Evolutionary conservation across 2,113 vertebrate species (phyloP).

Genomic region (Cyanoramphus novaezelandiae): DNA sequence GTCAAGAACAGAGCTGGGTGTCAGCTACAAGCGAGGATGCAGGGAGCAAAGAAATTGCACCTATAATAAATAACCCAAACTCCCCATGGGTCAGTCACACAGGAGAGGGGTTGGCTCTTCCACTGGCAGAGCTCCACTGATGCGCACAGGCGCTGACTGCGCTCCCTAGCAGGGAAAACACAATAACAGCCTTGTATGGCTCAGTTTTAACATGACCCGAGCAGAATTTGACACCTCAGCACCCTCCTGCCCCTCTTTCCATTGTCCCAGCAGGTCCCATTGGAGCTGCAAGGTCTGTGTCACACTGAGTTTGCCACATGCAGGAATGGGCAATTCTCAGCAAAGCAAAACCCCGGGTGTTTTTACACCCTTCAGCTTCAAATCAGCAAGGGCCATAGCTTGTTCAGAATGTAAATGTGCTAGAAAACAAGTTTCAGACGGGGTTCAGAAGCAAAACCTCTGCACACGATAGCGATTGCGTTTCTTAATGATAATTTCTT

Average conservation of each 20-base stretch:
- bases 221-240: neutral
- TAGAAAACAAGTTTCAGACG: neutral
- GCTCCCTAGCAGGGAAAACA: neutral
- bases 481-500: slow-evolving; percentile 40
- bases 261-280: rapidly evolving
- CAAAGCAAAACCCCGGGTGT: neutral
- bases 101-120: neutral
- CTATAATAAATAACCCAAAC: neutral
- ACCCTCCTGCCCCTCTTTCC: neutral
- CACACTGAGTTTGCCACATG: rapidly evolving
- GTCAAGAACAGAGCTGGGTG: neutral
- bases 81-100: rapidly evolving
- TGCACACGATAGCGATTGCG: neutral
- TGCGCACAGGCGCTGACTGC: rapidly evolving
- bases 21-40: neutral
- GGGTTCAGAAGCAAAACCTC: neutral
- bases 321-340: neutral
- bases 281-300: neutral
- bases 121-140: neutral
- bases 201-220: neutral
- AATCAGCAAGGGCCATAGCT: neutral
- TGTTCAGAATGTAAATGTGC: slow-evolving; percentile 5
- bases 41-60: neutral
- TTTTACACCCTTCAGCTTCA: neutral
- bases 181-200: neutral